These are phyloP conservation scores for Phymanthus crucifer DNA, from an alignment of 92 coral and sea anemone species.

Conservation along the genomic window DNA sequence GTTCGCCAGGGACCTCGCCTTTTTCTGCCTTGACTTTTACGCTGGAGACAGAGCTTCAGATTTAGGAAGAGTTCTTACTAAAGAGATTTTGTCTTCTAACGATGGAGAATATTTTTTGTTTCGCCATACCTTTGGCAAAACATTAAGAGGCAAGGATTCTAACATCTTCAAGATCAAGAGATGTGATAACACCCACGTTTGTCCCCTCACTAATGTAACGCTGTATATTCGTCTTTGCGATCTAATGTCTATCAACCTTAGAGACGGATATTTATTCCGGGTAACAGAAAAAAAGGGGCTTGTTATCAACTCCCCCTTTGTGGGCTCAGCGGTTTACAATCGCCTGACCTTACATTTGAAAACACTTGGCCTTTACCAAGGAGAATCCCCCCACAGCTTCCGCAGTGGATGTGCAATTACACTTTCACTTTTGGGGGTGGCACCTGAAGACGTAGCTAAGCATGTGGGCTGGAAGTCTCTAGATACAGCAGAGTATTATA, in stretches of 20 bases:
- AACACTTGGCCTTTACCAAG: conserved; percentile 24
- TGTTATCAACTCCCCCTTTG: conserved; percentile 29
- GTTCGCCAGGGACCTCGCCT: conserved; percentile 34
- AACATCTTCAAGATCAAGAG: not conserved
- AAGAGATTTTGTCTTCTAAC: conserved; percentile 12
- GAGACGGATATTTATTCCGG: not conserved
- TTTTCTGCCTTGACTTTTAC: conserved; percentile 35
- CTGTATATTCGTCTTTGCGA: not conserved
- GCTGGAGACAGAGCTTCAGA: conserved; percentile 49
- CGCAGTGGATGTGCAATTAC: conserved; percentile 38
- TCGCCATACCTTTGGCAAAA: conserved; percentile 49
- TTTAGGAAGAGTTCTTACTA: conserved; percentile 26
- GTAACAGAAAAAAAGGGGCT: conserved; percentile 1
- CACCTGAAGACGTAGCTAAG: conserved; percentile 14
- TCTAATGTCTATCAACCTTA: not conserved
- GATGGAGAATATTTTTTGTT: conserved; percentile 4
- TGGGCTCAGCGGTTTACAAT: conserved; percentile 34
- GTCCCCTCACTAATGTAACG: not conserved
- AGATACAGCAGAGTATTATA: not conserved
- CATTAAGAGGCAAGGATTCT: not conserved
- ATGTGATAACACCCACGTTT: not conserved
- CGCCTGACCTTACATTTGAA: conserved; percentile 21
- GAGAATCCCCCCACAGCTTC: conserved; percentile 43
- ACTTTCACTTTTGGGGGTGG: conserved; percentile 19
- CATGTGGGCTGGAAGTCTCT: conserved; percentile 43